Base-by-base conservation (phyloP, 2,888 invertebrate genomes). In the Uropetala carovei region DNA sequence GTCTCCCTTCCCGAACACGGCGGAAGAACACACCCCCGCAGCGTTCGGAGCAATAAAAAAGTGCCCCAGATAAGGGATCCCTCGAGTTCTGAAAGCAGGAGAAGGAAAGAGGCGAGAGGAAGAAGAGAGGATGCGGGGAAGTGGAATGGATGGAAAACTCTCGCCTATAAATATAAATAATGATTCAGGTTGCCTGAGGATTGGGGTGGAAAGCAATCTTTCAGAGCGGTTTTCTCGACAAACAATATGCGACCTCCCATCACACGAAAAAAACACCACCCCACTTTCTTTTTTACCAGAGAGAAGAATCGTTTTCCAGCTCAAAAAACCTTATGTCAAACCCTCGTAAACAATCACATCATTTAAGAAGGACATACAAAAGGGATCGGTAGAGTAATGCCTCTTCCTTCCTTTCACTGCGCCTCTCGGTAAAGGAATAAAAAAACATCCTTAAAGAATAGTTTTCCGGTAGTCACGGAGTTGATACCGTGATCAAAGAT, bases 141-240 rank as follows among this genome's bases (percentile, higher is more conserved):
- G 58, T n/a, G 59, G 89, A 89, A 89, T 89, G 89, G 60, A 89
- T 89, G 64, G 89, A 89, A 89, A 89, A 89, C 89, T 89, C 89
- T 89, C 89, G 89, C 89, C 89, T 89, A 89, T 89, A 89, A 89
- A 89, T 89, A 89, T 89, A 89, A 89, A 89, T 89, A 89, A 89
- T 89, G 89, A 89, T 89, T 89, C 89, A 64, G 89, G 89, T 43
- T 60, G 89, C 60, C 89, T 43, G 89, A 64, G 60, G 60, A 60
- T 89, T 64, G 89, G 30, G 89, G 59, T 30, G 89, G 64, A 89
- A 89, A 64, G 86, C 86, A 86, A 86, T 86, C 86, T 86, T 59
- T 86, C 89, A 60, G 64, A 64, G 64, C 64, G 59, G 59, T 86
- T 60, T 60, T 43, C 64, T 30, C 89, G 89, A 64, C 89, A 89